Evolutionary conservation across 2,113 vertebrate species (phyloP).

Genomic region (Toxostoma redivivum): DNA sequence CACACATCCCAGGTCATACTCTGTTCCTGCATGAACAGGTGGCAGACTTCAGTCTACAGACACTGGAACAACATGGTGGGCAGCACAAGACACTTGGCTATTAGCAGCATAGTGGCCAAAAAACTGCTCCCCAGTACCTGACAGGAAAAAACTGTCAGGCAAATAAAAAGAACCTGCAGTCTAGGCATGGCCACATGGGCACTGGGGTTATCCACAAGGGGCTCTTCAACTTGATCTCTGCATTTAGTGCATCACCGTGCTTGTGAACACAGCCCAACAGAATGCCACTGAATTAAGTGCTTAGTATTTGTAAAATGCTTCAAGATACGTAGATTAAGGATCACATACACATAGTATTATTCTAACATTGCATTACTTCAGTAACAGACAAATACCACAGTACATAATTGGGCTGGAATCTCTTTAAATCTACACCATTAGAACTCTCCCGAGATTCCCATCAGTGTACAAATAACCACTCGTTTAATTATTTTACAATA

Average conservation of each 20-base stretch:
- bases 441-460: background rate
- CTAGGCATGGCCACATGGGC: background rate
- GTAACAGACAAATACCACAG: background rate
- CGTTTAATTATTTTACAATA: constrained; percentile 34
- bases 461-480: constrained; percentile 19
- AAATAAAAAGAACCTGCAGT: background rate
- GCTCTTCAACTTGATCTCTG: background rate
- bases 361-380: background rate
- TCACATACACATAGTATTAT: background rate
- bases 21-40: background rate
- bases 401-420: background rate
- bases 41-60: background rate
- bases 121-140: background rate
- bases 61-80: background rate
- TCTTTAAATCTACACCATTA: constrained; percentile 22
- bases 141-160: background rate
- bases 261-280: background rate
- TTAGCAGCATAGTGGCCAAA: background rate
- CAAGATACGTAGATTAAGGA: background rate
- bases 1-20: background rate
- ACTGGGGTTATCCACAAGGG: background rate
- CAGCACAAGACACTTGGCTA: background rate
- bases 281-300: background rate
- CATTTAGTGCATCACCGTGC: background rate
- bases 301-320: background rate